Percentiles rank a stretch among this genome's conserved stretches.
Conservation (phyloP, 2,113 vertebrate genomes). For the Misgurnus mizolepis region DNA sequence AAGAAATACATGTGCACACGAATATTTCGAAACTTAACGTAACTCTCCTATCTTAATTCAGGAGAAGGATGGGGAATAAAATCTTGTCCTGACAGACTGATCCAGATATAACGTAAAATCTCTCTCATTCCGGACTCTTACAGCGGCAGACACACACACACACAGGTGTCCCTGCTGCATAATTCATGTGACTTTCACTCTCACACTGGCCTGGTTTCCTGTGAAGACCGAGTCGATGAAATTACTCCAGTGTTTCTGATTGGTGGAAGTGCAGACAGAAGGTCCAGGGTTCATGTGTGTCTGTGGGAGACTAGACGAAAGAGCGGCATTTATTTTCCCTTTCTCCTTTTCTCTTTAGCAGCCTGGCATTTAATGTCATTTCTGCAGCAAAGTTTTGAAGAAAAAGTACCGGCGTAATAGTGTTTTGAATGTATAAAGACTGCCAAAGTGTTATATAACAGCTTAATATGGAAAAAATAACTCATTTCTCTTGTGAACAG, state of each 20-base stretch:
- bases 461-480: not conserved
- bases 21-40: conserved; percentile 1
- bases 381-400: conserved; percentile 22
- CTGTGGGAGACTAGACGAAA: conserved; percentile 41
- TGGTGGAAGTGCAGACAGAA: conserved; percentile 38
- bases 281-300: conserved; percentile 40
- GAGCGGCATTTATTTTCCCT: conserved; percentile 24
- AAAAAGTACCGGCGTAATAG: not conserved
- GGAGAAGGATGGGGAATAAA: conserved; percentile 59
- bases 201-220: conserved; percentile 63
- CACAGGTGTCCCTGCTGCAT: conserved; percentile 68
- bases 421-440: conserved; percentile 24
- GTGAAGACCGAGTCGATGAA: conserved; percentile 44
- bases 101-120: conserved; percentile 70
- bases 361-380: conserved; percentile 26
- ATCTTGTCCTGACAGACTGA: conserved; percentile 64
- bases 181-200: conserved; percentile 68
- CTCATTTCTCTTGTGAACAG: not conserved
- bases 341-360: conserved; percentile 10
- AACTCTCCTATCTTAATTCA: conserved; percentile 28
- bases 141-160: conserved; percentile 56
- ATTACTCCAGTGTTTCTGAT: conserved; percentile 53
- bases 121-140: conserved; percentile 66
- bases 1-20: not conserved
- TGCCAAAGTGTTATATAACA: conserved; percentile 9